phyloP scores from a whole-genome alignment of 2,888 invertebrate species.

The Drosophila melanosoma region DNA sequence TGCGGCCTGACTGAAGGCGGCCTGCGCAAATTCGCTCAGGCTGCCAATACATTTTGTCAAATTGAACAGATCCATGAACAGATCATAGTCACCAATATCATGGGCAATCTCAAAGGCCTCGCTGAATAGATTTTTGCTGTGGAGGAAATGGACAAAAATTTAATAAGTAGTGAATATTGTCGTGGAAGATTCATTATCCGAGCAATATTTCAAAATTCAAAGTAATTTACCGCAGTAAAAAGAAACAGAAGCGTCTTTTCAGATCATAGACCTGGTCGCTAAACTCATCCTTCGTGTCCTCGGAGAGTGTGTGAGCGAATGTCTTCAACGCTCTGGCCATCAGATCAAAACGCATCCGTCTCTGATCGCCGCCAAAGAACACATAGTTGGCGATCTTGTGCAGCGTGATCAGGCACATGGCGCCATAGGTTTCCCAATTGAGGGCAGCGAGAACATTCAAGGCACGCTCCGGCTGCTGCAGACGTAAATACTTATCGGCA shows the following conservation, averaged over 20 bases:
- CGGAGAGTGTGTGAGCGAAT: constrained; percentile 89
- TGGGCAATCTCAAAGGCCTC: constrained; percentile 94
- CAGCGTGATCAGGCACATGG: constrained; percentile 90
- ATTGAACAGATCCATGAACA: constrained; percentile 93
- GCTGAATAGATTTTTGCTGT: constrained; percentile 89
- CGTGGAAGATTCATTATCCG: neutral
- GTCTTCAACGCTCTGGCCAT: constrained; percentile 92
- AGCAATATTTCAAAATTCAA: neutral
- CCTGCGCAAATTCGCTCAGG: constrained; percentile 87
- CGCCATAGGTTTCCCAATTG: constrained; percentile 92
- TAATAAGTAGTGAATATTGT: neutral
- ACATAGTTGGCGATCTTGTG: constrained; percentile 89
- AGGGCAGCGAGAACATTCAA: constrained; percentile 88
- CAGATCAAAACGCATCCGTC: constrained; percentile 85
- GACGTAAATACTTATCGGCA: constrained; percentile 88
- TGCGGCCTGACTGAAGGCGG: constrained; percentile 89
- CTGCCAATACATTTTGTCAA: constrained; percentile 88
- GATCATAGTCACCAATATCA: constrained; percentile 93
- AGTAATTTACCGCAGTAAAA: constrained; percentile 89
- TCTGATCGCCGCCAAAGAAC: constrained; percentile 83
- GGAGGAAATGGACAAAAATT: neutral
- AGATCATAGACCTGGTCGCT: constrained; percentile 92
- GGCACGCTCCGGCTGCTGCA: constrained; percentile 89
- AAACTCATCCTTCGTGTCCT: constrained; percentile 89
- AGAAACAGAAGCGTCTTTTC: constrained; percentile 94